Percentiles rank a stretch among this genome's conserved stretches.
phyloP scores from a whole-genome alignment of 1,140 invertebrate species.

The Anastrepha ludens region DNA sequence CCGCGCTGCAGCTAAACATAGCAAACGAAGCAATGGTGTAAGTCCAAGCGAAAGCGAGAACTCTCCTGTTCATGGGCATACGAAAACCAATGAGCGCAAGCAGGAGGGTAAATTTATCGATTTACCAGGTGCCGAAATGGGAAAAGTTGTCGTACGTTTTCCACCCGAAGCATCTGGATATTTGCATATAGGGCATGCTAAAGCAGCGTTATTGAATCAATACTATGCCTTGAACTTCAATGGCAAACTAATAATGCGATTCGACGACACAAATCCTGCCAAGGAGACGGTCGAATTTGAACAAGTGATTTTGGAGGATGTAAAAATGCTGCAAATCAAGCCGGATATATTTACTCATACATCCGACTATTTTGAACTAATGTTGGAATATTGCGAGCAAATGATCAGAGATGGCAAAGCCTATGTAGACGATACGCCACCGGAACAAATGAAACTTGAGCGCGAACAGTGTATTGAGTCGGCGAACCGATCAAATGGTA shows the following conservation, averaged over 20 bases:
- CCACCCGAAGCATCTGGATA: constrained; percentile 99
- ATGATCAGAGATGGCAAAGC: constrained; percentile 92
- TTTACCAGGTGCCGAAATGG: constrained; percentile 95
- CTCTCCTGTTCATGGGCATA: constrained; percentile 33
- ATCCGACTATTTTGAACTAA: constrained; percentile 96
- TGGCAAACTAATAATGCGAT: constrained; percentile 97
- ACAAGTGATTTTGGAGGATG: constrained; percentile 96
- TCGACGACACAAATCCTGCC: constrained; percentile 99
- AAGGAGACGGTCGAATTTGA: constrained; percentile 99
- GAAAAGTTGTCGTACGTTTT: constrained; percentile 96
- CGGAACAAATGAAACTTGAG: constrained; percentile 95
- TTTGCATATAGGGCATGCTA: constrained; percentile 99
- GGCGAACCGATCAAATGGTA: constrained; percentile 89
- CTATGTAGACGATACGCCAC: constrained; percentile 97
- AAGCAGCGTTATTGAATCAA: constrained; percentile 98
- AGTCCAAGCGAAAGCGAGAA: constrained; percentile 57
- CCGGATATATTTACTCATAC: constrained; percentile 96
- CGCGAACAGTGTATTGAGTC: constrained; percentile 93
- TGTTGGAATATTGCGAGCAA: constrained; percentile 91
- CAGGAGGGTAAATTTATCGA: constrained; percentile 98
- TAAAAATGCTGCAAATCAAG: constrained; percentile 92
- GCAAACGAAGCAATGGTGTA: constrained; percentile 62
- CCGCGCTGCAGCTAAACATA: constrained; percentile 57
- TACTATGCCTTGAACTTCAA: constrained; percentile 96
- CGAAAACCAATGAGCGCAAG: constrained; percentile 76